A percentile compares a stretch with the other conserved stretches of the same genome.
Conservation (phyloP, 1,140 invertebrate species). For the Harpegnathos saltator region DNA sequence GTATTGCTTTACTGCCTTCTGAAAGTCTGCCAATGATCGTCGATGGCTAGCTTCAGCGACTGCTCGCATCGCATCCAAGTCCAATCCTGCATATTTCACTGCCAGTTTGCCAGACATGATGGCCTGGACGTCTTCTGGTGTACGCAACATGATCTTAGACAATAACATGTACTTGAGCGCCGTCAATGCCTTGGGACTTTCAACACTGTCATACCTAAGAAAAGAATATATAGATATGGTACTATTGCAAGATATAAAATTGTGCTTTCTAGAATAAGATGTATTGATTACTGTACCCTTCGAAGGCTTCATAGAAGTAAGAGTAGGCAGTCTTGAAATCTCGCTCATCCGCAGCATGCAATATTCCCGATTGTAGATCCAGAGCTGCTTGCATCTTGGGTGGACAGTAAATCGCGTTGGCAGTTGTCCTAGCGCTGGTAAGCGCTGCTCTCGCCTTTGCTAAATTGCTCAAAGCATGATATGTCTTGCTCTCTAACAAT, state of each 20-base stretch:
- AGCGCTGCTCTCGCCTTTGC: conserved; percentile 98
- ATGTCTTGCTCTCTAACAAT: conserved; percentile 99
- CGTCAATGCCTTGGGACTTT: conserved; percentile 95
- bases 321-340: conserved; percentile 99
- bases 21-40: conserved; percentile 98
- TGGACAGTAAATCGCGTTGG: conserved; percentile 99
- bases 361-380: conserved; percentile 98
- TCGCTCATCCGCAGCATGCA: conserved; percentile 99
- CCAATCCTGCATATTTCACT: conserved; percentile 97
- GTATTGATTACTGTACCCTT: conserved; percentile 88
- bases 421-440: conserved; percentile 99
- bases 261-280: neutral
- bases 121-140: conserved; percentile 97
- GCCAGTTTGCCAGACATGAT: conserved; percentile 98
- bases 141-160: conserved; percentile 99
- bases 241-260: neutral
- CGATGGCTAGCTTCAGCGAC: conserved; percentile 98
- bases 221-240: neutral
- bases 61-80: conserved; percentile 99
- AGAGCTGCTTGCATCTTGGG: conserved; percentile 98
- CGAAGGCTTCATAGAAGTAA: conserved; percentile 99
- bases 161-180: conserved; percentile 99
- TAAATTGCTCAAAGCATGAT: conserved; percentile 98
- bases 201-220: conserved; percentile 95
- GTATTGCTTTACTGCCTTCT: conserved; percentile 94